Percentiles rank a stretch among this genome's conserved stretches.
Conservation (phyloP, 2,888 invertebrate genomes). For the Julus scanicus region DNA sequence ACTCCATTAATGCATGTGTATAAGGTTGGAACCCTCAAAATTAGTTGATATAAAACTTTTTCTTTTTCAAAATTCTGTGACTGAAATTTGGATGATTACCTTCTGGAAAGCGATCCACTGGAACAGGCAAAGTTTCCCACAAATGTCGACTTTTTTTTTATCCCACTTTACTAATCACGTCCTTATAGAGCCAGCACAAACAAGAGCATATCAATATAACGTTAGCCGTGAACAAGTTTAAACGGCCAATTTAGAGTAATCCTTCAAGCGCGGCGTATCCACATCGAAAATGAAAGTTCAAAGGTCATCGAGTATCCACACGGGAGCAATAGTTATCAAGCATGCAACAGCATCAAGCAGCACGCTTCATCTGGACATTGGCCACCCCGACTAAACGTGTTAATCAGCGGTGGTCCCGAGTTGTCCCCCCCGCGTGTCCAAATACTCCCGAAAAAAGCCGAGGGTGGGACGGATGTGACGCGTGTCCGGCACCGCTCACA, state of each 20-base stretch:
- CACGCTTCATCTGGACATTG: too few species aligned
- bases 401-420: not conserved
- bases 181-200: not conserved
- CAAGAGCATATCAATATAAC: not conserved
- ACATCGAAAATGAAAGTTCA: not conserved
- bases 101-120: constrained; percentile 26
- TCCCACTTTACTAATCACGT: too few species aligned
- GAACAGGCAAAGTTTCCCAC: constrained; percentile 11
- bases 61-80: not conserved
- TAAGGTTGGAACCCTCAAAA: too few species aligned
- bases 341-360: not conserved
- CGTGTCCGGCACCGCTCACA: constrained; percentile 20
- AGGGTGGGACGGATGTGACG: constrained; percentile 34
- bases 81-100: not conserved
- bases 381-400: not conserved
- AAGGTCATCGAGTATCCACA: not conserved
- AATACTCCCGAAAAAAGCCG: not conserved
- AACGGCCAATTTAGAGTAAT: not conserved
- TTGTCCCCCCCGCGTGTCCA: constrained; percentile 28
- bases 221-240: not conserved
- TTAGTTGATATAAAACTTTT: too few species aligned
- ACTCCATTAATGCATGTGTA: too few species aligned
- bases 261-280: constrained; percentile 1
- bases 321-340: not conserved
- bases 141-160: not conserved